These are phyloP conservation scores for Psilopsiagon aurifrons DNA, from an alignment of 2,113 vertebrate genomes.

Conservation along the genomic window DNA sequence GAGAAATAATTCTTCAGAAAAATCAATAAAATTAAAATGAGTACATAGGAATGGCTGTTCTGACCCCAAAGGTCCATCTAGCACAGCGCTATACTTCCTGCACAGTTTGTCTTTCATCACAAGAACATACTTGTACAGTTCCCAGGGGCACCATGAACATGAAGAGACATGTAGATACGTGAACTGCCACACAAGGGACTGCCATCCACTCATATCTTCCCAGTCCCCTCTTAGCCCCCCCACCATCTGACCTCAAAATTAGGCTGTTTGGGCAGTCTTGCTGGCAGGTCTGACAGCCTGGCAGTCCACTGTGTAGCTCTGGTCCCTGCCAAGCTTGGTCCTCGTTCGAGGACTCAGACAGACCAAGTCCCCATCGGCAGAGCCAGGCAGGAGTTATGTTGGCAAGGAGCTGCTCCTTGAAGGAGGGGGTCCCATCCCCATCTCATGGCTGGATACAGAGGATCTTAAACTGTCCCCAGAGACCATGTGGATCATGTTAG, in stretches of 20 bases:
- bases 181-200: not conserved
- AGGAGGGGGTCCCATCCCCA: not conserved
- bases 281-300: not conserved
- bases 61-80: not conserved
- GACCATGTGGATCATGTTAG: fast-evolving
- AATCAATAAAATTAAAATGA: slow-evolving; percentile 48
- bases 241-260: fast-evolving
- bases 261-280: not conserved
- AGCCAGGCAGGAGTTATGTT: not conserved
- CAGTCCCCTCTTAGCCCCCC: not conserved
- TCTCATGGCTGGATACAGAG: not conserved
- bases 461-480: not conserved
- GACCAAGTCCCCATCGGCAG: not conserved
- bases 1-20: slow-evolving; percentile 37
- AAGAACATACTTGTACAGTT: not conserved
- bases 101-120: not conserved
- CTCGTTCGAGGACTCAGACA: not conserved
- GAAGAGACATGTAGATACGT: not conserved
- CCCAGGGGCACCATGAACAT: not conserved
- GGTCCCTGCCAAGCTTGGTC: not conserved
- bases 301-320: not conserved
- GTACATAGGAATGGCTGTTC: not conserved
- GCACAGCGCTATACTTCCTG: not conserved
- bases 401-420: not conserved
- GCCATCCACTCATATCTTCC: not conserved